These are phyloP conservation scores for Martes martes DNA, from an alignment of 2,113 vertebrate genomes.

Conservation along the genomic window DNA sequence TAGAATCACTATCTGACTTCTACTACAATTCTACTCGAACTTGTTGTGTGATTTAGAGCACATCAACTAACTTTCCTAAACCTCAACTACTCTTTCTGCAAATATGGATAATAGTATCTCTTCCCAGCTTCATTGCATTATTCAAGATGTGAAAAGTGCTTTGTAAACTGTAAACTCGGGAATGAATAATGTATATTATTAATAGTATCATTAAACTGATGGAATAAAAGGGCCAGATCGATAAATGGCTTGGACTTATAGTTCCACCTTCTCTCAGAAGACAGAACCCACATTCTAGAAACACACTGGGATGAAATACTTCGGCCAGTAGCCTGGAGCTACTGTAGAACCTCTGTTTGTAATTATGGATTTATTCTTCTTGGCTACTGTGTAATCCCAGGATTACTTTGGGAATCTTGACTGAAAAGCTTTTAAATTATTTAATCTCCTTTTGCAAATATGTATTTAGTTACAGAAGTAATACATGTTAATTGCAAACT, in stretches of 20 bases:
- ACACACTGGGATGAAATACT: not conserved
- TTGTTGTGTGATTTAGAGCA: not conserved
- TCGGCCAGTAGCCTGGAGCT: not conserved
- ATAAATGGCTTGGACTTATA: not conserved
- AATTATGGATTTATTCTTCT: constrained; percentile 28
- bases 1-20: not conserved
- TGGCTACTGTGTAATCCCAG: not conserved
- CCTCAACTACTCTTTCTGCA: constrained; percentile 21
- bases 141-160: not conserved
- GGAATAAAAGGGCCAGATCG: not conserved
- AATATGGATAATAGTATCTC: not conserved
- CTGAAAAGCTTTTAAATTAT: constrained; percentile 40
- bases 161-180: not conserved
- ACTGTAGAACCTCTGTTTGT: not conserved
- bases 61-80: not conserved
- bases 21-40: not conserved
- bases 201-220: not conserved
- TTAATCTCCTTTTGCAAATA: constrained; percentile 43
- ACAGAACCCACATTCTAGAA: not conserved
- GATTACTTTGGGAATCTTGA: constrained; percentile 32
- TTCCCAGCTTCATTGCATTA: not conserved
- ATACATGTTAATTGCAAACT: not conserved
- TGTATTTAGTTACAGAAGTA: constrained; percentile 1
- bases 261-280: not conserved
- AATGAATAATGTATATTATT: not conserved